phyloP scores from a whole-genome alignment of 1,140 invertebrate species.

The Helicorthomorpha holstii region DNA sequence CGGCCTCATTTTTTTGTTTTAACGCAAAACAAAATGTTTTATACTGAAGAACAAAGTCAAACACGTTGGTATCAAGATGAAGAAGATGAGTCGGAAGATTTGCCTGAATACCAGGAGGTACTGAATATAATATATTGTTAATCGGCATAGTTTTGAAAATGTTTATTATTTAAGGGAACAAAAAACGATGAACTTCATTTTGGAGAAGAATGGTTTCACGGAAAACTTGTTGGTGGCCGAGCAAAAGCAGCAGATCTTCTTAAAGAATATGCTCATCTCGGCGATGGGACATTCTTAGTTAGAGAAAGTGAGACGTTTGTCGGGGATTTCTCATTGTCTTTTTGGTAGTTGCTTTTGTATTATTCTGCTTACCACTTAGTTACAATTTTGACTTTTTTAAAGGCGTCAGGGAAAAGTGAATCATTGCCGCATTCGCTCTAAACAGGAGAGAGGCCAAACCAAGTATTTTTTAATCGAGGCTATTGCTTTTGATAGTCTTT shows the following conservation, averaged over 20 bases:
- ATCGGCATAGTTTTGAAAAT: not conserved
- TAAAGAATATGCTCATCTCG: constrained; percentile 56
- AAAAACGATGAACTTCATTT: constrained; percentile 71
- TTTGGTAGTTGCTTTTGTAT: constrained; percentile 38
- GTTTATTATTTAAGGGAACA: constrained; percentile 15
- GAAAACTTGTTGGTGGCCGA: constrained; percentile 57
- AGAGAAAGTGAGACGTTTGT: constrained; percentile 89
- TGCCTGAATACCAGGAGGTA: constrained; percentile 24
- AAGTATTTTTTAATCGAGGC: constrained; percentile 85
- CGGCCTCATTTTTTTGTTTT: constrained; percentile 90
- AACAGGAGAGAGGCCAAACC: constrained; percentile 69
- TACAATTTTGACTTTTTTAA: constrained; percentile 5
- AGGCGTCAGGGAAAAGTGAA: constrained; percentile 70
- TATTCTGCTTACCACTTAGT: not conserved
- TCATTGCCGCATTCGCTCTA: constrained; percentile 77
- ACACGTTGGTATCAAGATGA: constrained; percentile 23
- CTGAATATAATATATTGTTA: not conserved
- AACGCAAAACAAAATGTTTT: constrained; percentile 71
- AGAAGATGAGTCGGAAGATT: constrained; percentile 38
- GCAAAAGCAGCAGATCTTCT: constrained; percentile 59
- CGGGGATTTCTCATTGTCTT: constrained; percentile 87
- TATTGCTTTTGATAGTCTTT: constrained; percentile 78
- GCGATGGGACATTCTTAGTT: constrained; percentile 89
- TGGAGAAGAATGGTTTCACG: constrained; percentile 91
- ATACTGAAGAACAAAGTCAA: constrained; percentile 43